These are phyloP conservation scores for Drosophila eugracilis DNA, from an alignment of 1,140 invertebrate genomes.

Conservation along the genomic window DNA sequence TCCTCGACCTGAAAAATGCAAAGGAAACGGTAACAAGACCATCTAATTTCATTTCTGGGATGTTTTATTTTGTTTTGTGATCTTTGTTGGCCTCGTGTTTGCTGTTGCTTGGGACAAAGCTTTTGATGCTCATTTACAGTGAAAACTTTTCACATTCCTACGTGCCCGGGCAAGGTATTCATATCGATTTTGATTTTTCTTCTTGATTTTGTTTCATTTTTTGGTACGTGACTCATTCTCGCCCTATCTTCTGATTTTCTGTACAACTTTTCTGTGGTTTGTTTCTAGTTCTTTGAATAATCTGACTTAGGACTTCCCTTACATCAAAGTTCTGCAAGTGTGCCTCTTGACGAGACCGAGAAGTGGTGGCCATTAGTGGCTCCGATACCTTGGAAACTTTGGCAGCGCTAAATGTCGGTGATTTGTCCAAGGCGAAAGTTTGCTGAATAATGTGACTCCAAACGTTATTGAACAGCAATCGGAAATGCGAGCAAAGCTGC, in stretches of 20 bases:
- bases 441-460: conserved; percentile 4
- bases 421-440: conserved; percentile 22
- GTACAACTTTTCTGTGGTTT: conserved; percentile 40
- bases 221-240: conserved; percentile 48
- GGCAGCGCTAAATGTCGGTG: conserved; percentile 11
- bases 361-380: conserved; percentile 32
- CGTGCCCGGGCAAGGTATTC: conserved; percentile 22
- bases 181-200: conserved; percentile 45
- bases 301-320: conserved; percentile 15
- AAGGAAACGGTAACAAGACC: conserved; percentile 33
- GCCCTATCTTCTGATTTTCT: conserved; percentile 22
- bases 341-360: conserved; percentile 9
- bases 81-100: conserved; percentile 22
- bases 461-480: conserved; percentile 5
- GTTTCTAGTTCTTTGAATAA: conserved; percentile 24
- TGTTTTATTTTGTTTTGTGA: conserved; percentile 10
- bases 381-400: conserved; percentile 34
- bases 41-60: conserved; percentile 58
- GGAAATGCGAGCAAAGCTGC: neutral
- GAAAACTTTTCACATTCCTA: conserved; percentile 37
- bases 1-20: conserved; percentile 50
- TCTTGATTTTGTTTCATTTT: conserved; percentile 59
- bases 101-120: conserved; percentile 25
- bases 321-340: conserved; percentile 22
- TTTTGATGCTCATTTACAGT: conserved; percentile 56